phyloP scores from a whole-genome alignment of 2,113 vertebrate species.

The Pterocles gutturalis region DNA sequence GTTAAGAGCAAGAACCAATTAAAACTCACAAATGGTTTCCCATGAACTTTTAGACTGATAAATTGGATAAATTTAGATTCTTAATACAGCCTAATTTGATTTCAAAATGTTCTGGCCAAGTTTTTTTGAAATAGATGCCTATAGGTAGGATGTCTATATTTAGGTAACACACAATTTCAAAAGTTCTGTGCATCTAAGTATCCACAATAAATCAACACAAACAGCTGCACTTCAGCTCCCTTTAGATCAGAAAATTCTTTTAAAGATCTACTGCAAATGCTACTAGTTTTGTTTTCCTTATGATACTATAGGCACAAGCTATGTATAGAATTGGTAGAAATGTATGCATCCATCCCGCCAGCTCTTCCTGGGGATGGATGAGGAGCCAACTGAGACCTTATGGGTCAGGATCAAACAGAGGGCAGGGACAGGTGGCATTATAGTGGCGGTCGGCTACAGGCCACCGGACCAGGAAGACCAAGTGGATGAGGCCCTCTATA shows the following conservation, averaged over 20 bases:
- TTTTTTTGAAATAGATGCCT: neutral
- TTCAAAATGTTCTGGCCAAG: neutral
- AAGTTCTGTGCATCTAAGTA: neutral
- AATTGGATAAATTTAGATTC: constrained; percentile 49
- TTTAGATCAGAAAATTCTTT: neutral
- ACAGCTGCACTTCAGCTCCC: neutral
- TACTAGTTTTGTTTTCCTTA: neutral
- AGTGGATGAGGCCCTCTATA: too few species aligned
- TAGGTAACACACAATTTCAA: neutral
- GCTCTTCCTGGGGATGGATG: too few species aligned
- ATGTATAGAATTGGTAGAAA: neutral
- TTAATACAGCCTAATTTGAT: neutral
- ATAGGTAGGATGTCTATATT: neutral
- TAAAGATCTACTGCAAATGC: neutral
- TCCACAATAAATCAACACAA: neutral
- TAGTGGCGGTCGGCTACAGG: too few species aligned
- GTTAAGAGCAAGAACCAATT: constrained; percentile 38
- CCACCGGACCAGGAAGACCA: too few species aligned
- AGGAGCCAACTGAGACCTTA: too few species aligned
- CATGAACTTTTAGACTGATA: constrained; percentile 30
- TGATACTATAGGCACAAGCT: neutral
- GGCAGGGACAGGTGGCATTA: too few species aligned
- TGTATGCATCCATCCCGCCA: too few species aligned
- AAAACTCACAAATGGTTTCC: constrained; percentile 37
- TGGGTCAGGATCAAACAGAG: too few species aligned